Base-by-base conservation (phyloP, 37 sponge, comb jelly and placozoan species). In the Ephydatia muelleri region DNA sequence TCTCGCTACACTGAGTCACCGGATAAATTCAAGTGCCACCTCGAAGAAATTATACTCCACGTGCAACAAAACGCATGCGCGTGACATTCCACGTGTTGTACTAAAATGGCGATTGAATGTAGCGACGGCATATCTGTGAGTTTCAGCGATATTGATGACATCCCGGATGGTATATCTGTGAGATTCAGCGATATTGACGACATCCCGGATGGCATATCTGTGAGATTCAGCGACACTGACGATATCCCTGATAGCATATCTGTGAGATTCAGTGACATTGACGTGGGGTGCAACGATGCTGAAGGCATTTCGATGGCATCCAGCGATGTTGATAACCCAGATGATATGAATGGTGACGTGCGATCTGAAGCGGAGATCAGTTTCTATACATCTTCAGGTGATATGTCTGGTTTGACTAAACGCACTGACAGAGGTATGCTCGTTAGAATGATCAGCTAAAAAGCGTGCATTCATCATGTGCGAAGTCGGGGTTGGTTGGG, bases 31-130 rank as follows among this genome's bases (percentile, higher is more conserved):
- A 43, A 6, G 43, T 43, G 43, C 43, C 43, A 43, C 43, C 43
- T 43, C 43, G 6, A 43, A 43, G 43, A 43, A 3, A 43, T 43
- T 6, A 9, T 43, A 43, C 43, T 43, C 6, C 43, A 43, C 6
- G 43, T 43, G 43, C 6, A 43, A 43, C 6, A 43, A 43, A 43
- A 43, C 6, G 43, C 43, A 43, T 43, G 43, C 43, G 6, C 43
- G 43, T 43, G 6, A 43, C 3, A 43, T 43, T 43, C 6, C 43
- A 43, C 43, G 57, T 57, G 57, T 57, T 57, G 57, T 11, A n/a
- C n/a, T n/a, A 57, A 57, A 57, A 57, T 57, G 57, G 57, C 57
- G 57, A 57, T 57, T 57, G 57, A 57, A 57, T 57, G 57, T 57
- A 57, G 57, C 57, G 19, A 57, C 57, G 57, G 57, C 57, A 57